Evolutionary conservation across 2,797 vertebrate genomes (phyloP).

Genomic region (Pipistrellus kuhlii): DNA sequence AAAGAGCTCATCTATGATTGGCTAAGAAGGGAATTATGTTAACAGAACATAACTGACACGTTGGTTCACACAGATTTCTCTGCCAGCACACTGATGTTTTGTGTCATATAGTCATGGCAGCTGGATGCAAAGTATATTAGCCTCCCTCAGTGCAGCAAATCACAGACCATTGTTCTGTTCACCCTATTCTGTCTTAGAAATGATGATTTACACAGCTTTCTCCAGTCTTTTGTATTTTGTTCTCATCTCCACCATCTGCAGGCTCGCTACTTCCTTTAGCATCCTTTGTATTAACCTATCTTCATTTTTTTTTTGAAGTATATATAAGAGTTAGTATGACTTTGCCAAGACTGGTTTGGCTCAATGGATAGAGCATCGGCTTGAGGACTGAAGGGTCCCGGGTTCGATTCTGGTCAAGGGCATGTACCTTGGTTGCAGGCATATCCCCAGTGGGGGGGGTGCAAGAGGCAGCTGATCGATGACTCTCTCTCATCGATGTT

Average conservation of each 20-base stretch:
- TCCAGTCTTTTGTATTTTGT: neutral
- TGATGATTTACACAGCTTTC: neutral
- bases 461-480: too few species aligned
- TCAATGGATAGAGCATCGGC: too few species aligned
- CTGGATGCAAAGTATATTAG: neutral
- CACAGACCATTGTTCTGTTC: neutral
- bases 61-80: neutral
- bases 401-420: too few species aligned
- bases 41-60: neutral
- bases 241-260: neutral
- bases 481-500: too few species aligned
- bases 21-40: conserved; percentile 1
- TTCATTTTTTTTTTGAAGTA: neutral
- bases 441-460: too few species aligned
- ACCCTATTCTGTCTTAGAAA: neutral
- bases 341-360: too few species aligned
- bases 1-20: neutral
- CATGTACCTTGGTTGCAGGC: too few species aligned
- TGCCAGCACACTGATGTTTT: neutral
- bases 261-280: neutral
- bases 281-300: neutral
- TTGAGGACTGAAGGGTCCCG: too few species aligned
- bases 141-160: neutral
- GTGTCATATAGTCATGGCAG: neutral
- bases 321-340: neutral